These are phyloP conservation scores for Cisticola juncidis DNA, from an alignment of 2,113 vertebrate genomes.

Conservation along the genomic window DNA sequence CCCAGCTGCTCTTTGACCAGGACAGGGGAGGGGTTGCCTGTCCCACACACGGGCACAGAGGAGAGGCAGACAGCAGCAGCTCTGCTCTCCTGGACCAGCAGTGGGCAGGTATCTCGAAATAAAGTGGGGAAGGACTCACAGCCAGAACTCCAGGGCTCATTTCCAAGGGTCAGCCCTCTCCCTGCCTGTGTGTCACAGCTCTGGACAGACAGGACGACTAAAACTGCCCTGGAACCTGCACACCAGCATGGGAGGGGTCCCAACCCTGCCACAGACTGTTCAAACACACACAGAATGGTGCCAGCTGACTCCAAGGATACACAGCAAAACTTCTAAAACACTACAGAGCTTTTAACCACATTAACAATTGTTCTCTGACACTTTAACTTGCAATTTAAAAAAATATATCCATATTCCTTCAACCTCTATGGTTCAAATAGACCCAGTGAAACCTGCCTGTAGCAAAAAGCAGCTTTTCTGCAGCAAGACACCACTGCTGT, in stretches of 20 bases:
- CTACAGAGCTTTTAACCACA: not conserved
- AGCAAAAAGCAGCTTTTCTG: conserved; percentile 11
- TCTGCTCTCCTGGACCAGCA: not conserved
- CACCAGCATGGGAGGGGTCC: not conserved
- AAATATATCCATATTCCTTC: not conserved
- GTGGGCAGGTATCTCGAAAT: not conserved
- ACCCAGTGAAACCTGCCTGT: not conserved
- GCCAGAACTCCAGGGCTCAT: not conserved
- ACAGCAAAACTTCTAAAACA: not conserved
- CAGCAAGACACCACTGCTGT: conserved; percentile 18
- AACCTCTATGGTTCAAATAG: not conserved
- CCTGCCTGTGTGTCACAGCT: not conserved
- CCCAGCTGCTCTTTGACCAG: too few relatives aligned
- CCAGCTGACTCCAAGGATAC: not conserved
- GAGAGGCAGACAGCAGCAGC: not conserved
- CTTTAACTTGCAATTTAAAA: not conserved
- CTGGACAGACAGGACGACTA: not conserved
- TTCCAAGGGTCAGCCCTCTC: not conserved
- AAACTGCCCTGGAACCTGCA: not conserved
- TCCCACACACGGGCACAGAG: rapidly evolving
- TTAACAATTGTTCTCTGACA: not conserved
- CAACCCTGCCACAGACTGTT: not conserved
- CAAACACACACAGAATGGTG: not conserved
- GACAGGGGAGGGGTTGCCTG: not conserved
- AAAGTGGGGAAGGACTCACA: not conserved